These are phyloP conservation scores for Athene noctua DNA, from an alignment of 2,113 vertebrate species.

Conservation along the genomic window DNA sequence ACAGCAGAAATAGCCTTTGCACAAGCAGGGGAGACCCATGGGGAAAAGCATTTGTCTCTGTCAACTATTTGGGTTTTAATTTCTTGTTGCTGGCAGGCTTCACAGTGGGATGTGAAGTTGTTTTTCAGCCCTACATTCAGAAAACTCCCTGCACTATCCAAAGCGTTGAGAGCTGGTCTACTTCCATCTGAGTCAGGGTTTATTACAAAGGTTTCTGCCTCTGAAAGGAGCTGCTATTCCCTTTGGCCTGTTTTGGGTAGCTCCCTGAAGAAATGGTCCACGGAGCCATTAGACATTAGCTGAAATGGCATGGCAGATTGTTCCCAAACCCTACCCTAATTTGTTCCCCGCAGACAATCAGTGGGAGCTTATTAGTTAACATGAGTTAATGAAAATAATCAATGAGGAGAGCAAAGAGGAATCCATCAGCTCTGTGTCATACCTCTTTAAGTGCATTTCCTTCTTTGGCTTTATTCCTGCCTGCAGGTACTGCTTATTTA, in stretches of 20 bases:
- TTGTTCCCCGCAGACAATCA: neutral
- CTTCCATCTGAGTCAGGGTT: neutral
- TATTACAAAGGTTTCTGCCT: neutral
- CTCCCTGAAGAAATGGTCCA: neutral
- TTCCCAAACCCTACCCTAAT: neutral
- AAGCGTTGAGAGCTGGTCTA: neutral
- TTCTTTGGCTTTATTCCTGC: neutral
- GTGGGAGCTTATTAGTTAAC: neutral
- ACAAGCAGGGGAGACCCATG: neutral
- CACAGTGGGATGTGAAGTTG: neutral
- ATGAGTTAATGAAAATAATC: neutral
- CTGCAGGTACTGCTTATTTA: neutral
- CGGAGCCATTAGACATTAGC: neutral
- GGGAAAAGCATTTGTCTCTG: neutral
- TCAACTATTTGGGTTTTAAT: neutral
- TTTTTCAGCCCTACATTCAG: neutral
- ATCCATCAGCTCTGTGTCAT: neutral
- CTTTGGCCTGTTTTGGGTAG: neutral
- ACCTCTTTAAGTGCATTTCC: neutral
- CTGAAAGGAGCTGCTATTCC: neutral
- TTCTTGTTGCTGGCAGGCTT: neutral
- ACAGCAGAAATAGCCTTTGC: neutral
- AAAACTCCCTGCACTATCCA: neutral
- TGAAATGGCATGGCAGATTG: neutral
- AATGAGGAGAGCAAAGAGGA: neutral